A percentile compares a stretch with the other conserved stretches of the same genome.
phyloP scores from a whole-genome alignment of 2,888 invertebrate species.

The Orthosia incerta region DNA sequence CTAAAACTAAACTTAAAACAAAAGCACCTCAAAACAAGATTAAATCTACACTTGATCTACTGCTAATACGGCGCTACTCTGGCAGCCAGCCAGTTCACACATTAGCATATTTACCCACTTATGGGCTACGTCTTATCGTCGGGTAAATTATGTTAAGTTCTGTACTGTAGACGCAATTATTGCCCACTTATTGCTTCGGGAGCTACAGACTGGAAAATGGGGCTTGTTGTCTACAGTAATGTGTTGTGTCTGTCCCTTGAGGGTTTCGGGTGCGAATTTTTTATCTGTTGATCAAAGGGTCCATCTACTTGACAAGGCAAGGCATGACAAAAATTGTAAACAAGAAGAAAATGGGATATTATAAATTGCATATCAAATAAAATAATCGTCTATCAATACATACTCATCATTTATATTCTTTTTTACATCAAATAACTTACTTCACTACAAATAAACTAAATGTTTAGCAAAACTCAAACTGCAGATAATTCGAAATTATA shows the following conservation, averaged over 20 bases:
- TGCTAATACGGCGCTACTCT: slow-evolving; percentile 8
- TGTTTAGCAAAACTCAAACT: too few species aligned
- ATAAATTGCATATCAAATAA: too few species aligned
- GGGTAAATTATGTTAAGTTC: slow-evolving; percentile 40
- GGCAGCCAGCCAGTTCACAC: slow-evolving; percentile 42
- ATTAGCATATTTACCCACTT: slow-evolving; percentile 55
- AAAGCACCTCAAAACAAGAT: slow-evolving; percentile 5
- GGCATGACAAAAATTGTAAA: too few species aligned
- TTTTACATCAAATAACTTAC: too few species aligned
- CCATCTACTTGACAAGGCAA: too few species aligned
- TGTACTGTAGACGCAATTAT: slow-evolving; percentile 29
- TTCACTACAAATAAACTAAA: too few species aligned
- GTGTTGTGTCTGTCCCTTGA: not conserved
- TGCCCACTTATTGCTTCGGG: slow-evolving; percentile 26
- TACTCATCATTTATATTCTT: too few species aligned
- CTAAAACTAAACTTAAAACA: slow-evolving; percentile 18
- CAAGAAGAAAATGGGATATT: too few species aligned
- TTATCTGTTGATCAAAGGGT: too few species aligned
- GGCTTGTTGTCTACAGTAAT: not conserved
- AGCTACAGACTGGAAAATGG: slow-evolving; percentile 1
- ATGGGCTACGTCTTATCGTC: slow-evolving; percentile 33
- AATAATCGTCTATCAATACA: too few species aligned
- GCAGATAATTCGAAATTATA: too few species aligned
- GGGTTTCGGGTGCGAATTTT: too few species aligned
- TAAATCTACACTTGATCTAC: slow-evolving; percentile 33